A percentile compares a stretch with the other conserved stretches of the same genome.
These are phyloP conservation scores for Prosapia bicincta DNA, from an alignment of 2,888 invertebrate species.

Conservation along the genomic window DNA sequence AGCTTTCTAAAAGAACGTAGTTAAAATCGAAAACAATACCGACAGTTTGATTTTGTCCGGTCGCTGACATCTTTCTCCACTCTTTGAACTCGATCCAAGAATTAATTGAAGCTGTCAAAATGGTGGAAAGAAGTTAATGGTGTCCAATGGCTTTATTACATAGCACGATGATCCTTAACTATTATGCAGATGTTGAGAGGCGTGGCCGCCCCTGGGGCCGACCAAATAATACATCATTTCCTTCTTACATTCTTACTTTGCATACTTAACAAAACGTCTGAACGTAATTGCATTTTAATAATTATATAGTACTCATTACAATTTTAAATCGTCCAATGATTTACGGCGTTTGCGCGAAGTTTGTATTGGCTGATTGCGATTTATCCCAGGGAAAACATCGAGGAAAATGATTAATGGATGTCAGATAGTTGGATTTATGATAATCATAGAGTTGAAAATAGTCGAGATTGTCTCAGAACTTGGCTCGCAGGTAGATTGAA, in stretches of 20 bases:
- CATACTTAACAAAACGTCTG: background rate
- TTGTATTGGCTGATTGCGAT: background rate
- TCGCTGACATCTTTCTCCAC: background rate
- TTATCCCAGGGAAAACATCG: background rate
- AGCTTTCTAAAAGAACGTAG: too few species aligned
- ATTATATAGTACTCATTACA: conserved; percentile 22
- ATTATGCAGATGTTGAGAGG: conserved; percentile 27
- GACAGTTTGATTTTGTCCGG: too few species aligned
- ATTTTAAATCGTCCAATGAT: conserved; percentile 9
- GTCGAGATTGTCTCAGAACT: background rate
- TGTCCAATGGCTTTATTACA: conserved; percentile 23
- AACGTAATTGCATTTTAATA: conserved; percentile 25
- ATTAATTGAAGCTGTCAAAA: background rate
- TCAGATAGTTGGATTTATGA: background rate
- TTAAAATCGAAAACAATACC: too few species aligned
- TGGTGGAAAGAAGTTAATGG: conserved; percentile 9
- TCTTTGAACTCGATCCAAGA: background rate
- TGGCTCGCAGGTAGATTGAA: background rate
- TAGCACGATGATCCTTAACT: conserved; percentile 16
- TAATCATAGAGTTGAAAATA: background rate
- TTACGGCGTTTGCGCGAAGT: background rate
- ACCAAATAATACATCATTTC: conserved; percentile 25
- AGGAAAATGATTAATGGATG: background rate
- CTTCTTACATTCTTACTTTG: background rate
- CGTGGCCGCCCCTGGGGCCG: background rate